Percentiles rank a stretch among this genome's conserved stretches.
phyloP scores from a whole-genome alignment of 1,140 invertebrate genomes.

The Neocloeon triangulifer region DNA sequence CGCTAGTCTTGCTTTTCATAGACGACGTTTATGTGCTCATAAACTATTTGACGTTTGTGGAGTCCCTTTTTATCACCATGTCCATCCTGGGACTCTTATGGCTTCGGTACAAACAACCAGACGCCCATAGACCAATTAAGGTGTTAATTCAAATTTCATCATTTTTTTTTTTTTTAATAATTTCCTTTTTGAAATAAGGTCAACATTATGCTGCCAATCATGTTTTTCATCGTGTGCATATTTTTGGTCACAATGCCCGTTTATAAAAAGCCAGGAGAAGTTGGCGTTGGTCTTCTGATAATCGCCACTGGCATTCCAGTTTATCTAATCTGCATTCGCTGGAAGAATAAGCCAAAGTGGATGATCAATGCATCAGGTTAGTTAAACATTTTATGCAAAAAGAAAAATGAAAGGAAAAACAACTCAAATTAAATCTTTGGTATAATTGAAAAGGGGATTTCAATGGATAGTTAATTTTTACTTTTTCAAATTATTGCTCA shows the following conservation, averaged over 20 bases:
- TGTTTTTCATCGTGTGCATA: constrained; percentile 62
- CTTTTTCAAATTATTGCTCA: too few relatives aligned
- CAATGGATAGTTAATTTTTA: too few relatives aligned
- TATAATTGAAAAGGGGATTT: too few relatives aligned
- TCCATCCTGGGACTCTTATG: constrained; percentile 72
- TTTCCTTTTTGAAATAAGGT: constrained; percentile 18
- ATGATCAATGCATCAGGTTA: constrained; percentile 15
- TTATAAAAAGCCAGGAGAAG: constrained; percentile 49
- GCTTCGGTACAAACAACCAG: constrained; percentile 53
- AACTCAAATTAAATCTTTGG: too few relatives aligned
- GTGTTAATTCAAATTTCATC: constrained; percentile 17
- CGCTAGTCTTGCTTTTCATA: constrained; percentile 56
- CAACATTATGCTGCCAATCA: constrained; percentile 48
- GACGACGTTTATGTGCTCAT: constrained; percentile 78
- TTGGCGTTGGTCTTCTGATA: constrained; percentile 60
- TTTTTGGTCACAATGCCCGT: constrained; percentile 67
- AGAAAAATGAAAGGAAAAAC: too few relatives aligned
- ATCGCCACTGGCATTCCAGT: constrained; percentile 77
- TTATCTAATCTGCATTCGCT: constrained; percentile 67
- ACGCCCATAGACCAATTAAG: constrained; percentile 41
- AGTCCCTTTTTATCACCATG: constrained; percentile 76
- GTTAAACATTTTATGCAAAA: neutral
- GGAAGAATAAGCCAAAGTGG: constrained; percentile 50
- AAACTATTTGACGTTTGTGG: constrained; percentile 83
- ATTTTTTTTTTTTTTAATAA: constrained; percentile 4